phyloP scores from a whole-genome alignment of 2,888 invertebrate species.

The Barypeithes pellucidus region DNA sequence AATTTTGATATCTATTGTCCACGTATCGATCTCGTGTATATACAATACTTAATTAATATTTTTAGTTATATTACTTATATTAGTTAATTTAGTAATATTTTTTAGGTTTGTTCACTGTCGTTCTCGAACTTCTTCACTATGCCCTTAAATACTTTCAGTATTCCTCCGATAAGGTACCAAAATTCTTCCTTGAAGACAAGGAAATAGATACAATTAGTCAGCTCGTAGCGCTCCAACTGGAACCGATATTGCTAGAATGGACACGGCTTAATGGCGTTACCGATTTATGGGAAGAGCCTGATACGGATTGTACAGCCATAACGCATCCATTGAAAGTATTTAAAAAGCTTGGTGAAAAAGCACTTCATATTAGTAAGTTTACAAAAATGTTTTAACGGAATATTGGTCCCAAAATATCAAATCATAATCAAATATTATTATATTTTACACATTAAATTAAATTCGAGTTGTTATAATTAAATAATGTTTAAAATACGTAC shows the following conservation, averaged over 20 bases:
- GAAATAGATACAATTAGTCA: conserved; percentile 33
- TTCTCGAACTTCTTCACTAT: conserved; percentile 43
- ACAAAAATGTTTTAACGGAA: too few relatives aligned
- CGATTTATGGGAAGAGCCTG: not conserved
- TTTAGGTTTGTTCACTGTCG: conserved; percentile 27
- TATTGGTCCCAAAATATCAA: too few relatives aligned
- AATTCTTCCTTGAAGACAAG: conserved; percentile 23
- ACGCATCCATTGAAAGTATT: conserved; percentile 34
- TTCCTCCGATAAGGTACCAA: conserved; percentile 30
- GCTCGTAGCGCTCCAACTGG: conserved; percentile 32
- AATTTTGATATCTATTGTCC: too few relatives aligned
- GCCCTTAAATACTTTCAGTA: conserved; percentile 40
- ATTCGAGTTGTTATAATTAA: too few relatives aligned
- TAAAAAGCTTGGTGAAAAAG: conserved; percentile 21
- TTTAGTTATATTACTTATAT: too few relatives aligned
- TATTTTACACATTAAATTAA: too few relatives aligned
- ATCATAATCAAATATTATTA: too few relatives aligned
- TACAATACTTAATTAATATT: too few relatives aligned
- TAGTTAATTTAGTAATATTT: conserved; percentile 1
- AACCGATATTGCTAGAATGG: conserved; percentile 27
- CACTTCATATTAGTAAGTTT: conserved; percentile 36
- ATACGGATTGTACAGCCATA: conserved; percentile 26
- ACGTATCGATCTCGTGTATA: too few relatives aligned
- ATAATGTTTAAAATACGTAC: too few relatives aligned
- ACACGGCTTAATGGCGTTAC: conserved; percentile 23